Conservation (phyloP, 2,888 invertebrate species). For the Latrodectus elegans region DNA sequence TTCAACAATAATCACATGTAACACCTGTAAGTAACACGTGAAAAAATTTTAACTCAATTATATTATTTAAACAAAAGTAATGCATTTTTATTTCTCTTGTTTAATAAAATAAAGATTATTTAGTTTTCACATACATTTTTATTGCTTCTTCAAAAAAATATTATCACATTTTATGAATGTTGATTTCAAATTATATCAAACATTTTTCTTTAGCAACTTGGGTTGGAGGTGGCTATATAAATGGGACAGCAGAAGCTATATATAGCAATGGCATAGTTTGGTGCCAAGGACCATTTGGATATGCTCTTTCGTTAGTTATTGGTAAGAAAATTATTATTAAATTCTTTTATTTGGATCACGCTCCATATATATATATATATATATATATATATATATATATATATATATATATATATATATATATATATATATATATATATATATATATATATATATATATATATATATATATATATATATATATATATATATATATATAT, state of each 20-base stretch:
- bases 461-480: no score
- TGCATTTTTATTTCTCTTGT: background rate
- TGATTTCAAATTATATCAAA: background rate
- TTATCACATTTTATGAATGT: background rate
- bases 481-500: no score
- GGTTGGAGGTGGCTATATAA: conserved; percentile 99
- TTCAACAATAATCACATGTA: no score
- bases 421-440: no score
- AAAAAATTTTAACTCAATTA: no score
- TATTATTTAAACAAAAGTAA: no score
- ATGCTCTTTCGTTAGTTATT: conserved; percentile 94
- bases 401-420: no score
- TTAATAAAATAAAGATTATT: background rate
- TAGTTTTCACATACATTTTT: background rate
- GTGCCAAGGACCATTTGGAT: conserved; percentile 99
- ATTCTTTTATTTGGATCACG: background rate
- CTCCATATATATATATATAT: no score
- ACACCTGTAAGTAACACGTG: no score
- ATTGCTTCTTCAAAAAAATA: background rate
- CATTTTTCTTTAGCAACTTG: conserved; percentile 86
- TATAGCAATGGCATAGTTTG: conserved; percentile 94
- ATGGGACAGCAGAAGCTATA: conserved; percentile 98
- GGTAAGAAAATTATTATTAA: conserved; percentile 79
- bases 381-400: no score
- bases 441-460: no score